Evolutionary conservation across 2,113 vertebrate genomes (phyloP), one percentile per base, ranked within the genome.

Genomic region (Hippocampus abdominalis): DNA sequence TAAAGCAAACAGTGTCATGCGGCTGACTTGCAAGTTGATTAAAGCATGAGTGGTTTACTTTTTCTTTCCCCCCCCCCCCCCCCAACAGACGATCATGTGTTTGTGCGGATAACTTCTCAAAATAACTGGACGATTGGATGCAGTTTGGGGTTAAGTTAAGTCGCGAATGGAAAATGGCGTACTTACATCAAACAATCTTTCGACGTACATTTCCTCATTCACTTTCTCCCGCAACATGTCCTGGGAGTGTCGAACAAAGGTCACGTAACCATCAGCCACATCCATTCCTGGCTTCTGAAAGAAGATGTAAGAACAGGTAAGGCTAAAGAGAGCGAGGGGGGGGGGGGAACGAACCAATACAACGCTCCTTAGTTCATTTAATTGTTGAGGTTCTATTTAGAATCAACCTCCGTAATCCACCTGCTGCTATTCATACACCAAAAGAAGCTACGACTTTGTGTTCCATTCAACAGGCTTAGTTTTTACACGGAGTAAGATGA

Each of bases 101-200:
- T 27, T 8, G 62, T 21, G 68, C 64, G 63, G 29, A 65, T 42
- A 62, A 53, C 32, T 56, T 69, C 48, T 42, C 61, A 66, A 71
- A 74, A 46, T 66, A 61, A 69, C 61, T 57, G 48, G 18, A 49
- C 20, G 54, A 57, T 32, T 20, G 15, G 27, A 29, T 59, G 13
- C 13, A 6, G 16, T 60, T 29, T 29, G 27, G 13, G n/a, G n/a
- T n/a, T n/a, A n/a, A 64, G 20, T 64, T 23, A 42, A 23, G 12
- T 39, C 5, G 8, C 42, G 21, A 36, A 54, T 21, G 25, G 42
- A 39, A 5, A 23, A 66, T 18, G 40, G 27, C 5, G 76, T 77
- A 99, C 97, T 98, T 94, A 99, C 97, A 91, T 99, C 96, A 95
- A 99, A 99, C 93, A 99, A 95, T 93, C 96, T 96, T 95, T 99